Percentiles rank a stretch among this genome's conserved stretches.
These are phyloP conservation scores for Channa argus DNA, from an alignment of 2,113 vertebrate species.

Conservation along the genomic window DNA sequence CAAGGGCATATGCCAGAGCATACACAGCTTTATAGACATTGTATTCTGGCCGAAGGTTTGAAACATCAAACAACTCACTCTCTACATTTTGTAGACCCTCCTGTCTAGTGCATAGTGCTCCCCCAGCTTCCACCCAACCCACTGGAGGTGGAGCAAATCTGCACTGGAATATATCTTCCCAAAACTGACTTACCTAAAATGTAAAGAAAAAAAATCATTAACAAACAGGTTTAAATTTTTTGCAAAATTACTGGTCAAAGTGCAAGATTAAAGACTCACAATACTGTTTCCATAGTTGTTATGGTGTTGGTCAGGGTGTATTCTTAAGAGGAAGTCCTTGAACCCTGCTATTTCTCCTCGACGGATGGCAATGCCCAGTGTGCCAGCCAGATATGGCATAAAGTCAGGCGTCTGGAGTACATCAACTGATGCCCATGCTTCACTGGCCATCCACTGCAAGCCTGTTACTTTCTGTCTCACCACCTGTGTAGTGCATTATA, in stretches of 20 bases:
- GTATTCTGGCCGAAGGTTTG: conserved; percentile 71
- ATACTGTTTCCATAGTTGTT: conserved; percentile 59
- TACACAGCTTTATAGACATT: conserved; percentile 83
- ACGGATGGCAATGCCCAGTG: conserved; percentile 80
- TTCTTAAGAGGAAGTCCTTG: conserved; percentile 64
- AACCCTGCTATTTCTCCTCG: conserved; percentile 77
- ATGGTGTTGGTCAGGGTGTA: conserved; percentile 50
- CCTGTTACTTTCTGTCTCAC: conserved; percentile 71
- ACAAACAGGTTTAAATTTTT: no score
- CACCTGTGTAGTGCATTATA: conserved; percentile 32
- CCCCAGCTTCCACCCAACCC: conserved; percentile 22
- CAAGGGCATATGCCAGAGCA: conserved; percentile 74
- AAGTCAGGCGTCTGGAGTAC: conserved; percentile 55
- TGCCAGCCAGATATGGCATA: conserved; percentile 75
- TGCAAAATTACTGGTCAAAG: neutral
- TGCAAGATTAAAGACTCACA: conserved; percentile 30
- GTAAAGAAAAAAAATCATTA: neutral
- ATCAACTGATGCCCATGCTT: conserved; percentile 75
- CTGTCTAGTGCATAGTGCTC: conserved; percentile 64
- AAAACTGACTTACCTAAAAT: conserved; percentile 65
- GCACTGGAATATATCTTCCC: conserved; percentile 75
- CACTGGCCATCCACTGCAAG: conserved; percentile 81
- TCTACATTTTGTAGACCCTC: conserved; percentile 61
- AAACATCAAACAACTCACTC: conserved; percentile 65
- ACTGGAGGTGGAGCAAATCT: conserved; percentile 54